phyloP scores from a whole-genome alignment of 2,888 invertebrate species.

The Dioctria rufipes region DNA sequence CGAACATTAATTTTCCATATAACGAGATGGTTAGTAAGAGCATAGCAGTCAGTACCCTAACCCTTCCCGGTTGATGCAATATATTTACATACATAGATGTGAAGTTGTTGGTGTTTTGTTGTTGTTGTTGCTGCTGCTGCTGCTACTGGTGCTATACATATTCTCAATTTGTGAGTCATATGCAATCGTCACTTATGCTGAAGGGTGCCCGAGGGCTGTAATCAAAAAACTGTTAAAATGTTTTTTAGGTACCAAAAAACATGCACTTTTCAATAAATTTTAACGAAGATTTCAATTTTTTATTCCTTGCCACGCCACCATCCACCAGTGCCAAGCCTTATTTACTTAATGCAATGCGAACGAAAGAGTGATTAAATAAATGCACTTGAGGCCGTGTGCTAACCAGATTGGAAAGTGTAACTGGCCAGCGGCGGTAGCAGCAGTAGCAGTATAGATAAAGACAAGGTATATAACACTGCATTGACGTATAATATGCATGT shows the following conservation, averaged over 20 bases:
- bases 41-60: background rate
- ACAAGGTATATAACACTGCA: background rate
- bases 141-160: too few relatives aligned
- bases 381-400: conserved; percentile 5
- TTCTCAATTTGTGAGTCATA: conserved; percentile 12
- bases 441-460: background rate
- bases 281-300: conserved; percentile 27
- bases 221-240: conserved; percentile 47
- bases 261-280: conserved; percentile 50
- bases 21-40: conserved; percentile 34
- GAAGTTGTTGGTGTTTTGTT: background rate
- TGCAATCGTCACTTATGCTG: conserved; percentile 16
- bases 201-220: conserved; percentile 21
- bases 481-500: background rate
- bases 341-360: conserved; percentile 24
- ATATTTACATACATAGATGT: background rate
- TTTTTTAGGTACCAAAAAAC: conserved; percentile 20
- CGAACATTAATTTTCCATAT: conserved; percentile 50
- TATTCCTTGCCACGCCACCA: background rate
- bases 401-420: background rate
- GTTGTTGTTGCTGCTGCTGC: background rate
- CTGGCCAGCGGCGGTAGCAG: conserved; percentile 1
- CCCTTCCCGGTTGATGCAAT: background rate
- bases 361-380: conserved; percentile 39
- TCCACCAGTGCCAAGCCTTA: background rate